Base-by-base conservation (phyloP, 23 tunicate species). In the Clavelina lepadiformis region DNA sequence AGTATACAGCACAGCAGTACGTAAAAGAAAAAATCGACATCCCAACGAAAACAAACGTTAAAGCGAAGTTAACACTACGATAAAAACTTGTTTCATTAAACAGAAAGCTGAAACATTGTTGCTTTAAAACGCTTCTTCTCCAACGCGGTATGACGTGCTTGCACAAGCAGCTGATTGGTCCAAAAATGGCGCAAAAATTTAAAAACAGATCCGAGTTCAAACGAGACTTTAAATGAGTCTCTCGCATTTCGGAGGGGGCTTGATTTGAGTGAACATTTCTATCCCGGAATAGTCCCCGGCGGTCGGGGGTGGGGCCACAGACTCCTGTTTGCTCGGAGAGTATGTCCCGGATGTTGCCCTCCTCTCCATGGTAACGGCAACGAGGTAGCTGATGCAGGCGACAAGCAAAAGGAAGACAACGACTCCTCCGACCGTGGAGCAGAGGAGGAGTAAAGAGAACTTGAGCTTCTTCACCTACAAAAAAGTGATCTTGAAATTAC, bases 321-420 rank as follows among this genome's bases (percentile, higher is more conserved):
- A 37, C 68, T 78, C 84, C 56, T 45, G 73, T 58, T 68, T 68
- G 21, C 75, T 67, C 19, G 84, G 84, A 26, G 84, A 78, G 46
- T 78, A 78, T 20, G 84, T 68, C 35, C 84, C 84, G 1, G 84
- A 63, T 28, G 61, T 67, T 2, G 84, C 75, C 29, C 84, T 37
- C 25, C 75, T 55, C 61, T 78, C 84, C 1, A 78, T 31, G 8
- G 57, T 62, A 7, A 35, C 38, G 30, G 84, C 72, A 18, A 78
- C 68, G 33, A 58, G 25, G 5, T 44, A 58, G 13, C 61, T 46
- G 15, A 58, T 21, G 34, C 61, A 63, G 3, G 61, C n/a, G 28
- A 68, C 33, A 37, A 78, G 63, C 29, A 78, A 53, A 1, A 78
- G 35, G 61, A 78, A 58, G 23, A 59, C 6, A 4, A 56, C 62